A percentile compares a stretch with the other conserved stretches of the same genome.
phyloP scores from a whole-genome alignment of 2,888 invertebrate genomes.

The Cantharis nigra region DNA sequence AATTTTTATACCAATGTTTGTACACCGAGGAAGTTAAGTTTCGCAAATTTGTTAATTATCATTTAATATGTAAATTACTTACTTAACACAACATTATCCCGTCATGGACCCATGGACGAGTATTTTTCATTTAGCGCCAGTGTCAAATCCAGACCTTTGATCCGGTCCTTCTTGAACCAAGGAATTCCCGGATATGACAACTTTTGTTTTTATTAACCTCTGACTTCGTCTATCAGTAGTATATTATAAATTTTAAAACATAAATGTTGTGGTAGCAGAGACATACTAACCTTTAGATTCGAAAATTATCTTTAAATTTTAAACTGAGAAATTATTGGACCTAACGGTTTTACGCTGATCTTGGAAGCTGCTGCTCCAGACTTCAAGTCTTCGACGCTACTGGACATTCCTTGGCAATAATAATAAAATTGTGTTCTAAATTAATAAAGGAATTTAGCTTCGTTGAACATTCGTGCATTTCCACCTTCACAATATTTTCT shows the following conservation, averaged over 20 bases:
- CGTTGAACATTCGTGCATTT: too few species aligned
- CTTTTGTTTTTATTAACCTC: not conserved
- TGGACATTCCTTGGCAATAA: not conserved
- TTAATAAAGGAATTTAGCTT: not conserved
- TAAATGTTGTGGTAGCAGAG: not conserved
- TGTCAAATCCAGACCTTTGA: not conserved
- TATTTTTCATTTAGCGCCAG: not conserved
- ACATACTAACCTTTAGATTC: not conserved
- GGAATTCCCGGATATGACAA: not conserved
- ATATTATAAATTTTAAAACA: not conserved
- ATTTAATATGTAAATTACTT: not conserved
- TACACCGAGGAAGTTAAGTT: not conserved
- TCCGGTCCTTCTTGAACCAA: not conserved
- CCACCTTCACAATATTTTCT: not conserved
- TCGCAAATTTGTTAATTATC: not conserved
- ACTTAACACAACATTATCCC: not conserved
- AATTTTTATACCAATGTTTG: not conserved
- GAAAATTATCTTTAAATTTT: not conserved
- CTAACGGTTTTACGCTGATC: not conserved
- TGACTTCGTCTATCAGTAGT: not conserved
- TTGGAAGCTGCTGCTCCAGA: not conserved
- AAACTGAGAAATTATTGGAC: not conserved
- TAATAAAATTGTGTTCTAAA: not conserved
- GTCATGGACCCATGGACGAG: not conserved
- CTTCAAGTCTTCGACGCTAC: not conserved